Evolutionary conservation across 1,140 invertebrate species (phyloP), one percentile per base, ranked within the genome.

Genomic region (Papilio xuthus): DNA sequence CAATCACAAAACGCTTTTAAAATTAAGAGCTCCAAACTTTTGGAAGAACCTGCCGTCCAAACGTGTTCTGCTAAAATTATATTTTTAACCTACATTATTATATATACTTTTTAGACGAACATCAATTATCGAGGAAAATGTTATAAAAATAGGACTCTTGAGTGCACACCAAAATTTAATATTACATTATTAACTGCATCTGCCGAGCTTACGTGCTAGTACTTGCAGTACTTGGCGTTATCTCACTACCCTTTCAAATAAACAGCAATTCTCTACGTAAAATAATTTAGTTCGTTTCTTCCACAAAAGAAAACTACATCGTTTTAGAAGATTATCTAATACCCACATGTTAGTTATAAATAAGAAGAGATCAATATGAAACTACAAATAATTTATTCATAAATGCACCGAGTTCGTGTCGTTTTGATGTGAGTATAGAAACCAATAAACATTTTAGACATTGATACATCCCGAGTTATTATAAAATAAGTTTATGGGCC

Each of bases 1-100:
- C 80, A 83, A 83, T 84, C 81, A 82, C 80, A 83, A 71, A 80
- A 81, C 74, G 73, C 75, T 76, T 77, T 76, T 76, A 41, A 76
- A 63, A 67, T 80, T 78, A 74, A 73, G 56, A 77, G 77, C 37
- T 77, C 28, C 53, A 74, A 63, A 28, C 42, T 80, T 71, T 32
- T 73, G 70, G 60, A 75, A 78, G 63, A 78, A 50, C 79, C 41
- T 73, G 76, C 76, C 73, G 70, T 63, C 44, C 76, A 32, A 78
- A 74, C 13, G 44, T 47, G 41, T 56, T 41, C 37, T 50, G 71
- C 32, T 67, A 32, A 71, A 47, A 78, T 41, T 26, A 44, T 53
- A 26, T 44, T 72, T 23, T 73, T 63, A 76, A 76, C 56, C 53
- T 76, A 76, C 60, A 26, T 28, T 28, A 28, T 32, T 15, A 63